phyloP scores from a whole-genome alignment of 2,888 invertebrate species.

The Anagyrus pseudococci region DNA sequence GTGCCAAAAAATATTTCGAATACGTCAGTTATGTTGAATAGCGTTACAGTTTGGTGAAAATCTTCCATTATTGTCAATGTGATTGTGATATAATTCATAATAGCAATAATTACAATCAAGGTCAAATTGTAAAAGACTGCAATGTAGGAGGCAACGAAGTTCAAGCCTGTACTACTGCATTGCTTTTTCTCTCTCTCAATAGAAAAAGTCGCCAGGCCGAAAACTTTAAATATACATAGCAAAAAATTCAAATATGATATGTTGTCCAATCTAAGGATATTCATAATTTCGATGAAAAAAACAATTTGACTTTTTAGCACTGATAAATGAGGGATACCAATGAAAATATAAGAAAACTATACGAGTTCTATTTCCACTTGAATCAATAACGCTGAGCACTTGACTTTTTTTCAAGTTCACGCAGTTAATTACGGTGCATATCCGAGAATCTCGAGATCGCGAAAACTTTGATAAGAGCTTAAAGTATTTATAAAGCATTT shows the following conservation, averaged over 20 bases:
- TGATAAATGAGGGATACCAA: too few relatives aligned
- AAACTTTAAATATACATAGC: constrained; percentile 14
- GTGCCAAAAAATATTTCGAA: constrained; percentile 9
- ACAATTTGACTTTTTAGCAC: too few relatives aligned
- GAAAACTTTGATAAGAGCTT: too few relatives aligned
- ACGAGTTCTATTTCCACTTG: too few relatives aligned
- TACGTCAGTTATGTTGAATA: constrained; percentile 17
- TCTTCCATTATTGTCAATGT: too few relatives aligned
- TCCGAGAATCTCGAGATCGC: too few relatives aligned
- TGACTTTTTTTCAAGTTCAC: too few relatives aligned
- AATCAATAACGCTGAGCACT: too few relatives aligned
- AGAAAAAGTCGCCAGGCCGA: constrained; percentile 13
- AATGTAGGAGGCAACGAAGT: neutral
- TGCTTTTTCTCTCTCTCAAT: neutral
- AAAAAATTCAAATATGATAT: constrained; percentile 10
- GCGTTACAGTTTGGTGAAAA: neutral
- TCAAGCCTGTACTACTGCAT: neutral
- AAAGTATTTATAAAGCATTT: too few relatives aligned
- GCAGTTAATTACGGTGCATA: too few relatives aligned
- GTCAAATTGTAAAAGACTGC: constrained; percentile 5
- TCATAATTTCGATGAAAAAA: constrained; percentile 1
- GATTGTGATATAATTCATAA: neutral
- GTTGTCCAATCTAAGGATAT: neutral
- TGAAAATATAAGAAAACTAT: too few relatives aligned
- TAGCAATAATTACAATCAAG: neutral